Evolutionary conservation across 1,140 invertebrate genomes (phyloP).

Genomic region (Capitella teleta): DNA sequence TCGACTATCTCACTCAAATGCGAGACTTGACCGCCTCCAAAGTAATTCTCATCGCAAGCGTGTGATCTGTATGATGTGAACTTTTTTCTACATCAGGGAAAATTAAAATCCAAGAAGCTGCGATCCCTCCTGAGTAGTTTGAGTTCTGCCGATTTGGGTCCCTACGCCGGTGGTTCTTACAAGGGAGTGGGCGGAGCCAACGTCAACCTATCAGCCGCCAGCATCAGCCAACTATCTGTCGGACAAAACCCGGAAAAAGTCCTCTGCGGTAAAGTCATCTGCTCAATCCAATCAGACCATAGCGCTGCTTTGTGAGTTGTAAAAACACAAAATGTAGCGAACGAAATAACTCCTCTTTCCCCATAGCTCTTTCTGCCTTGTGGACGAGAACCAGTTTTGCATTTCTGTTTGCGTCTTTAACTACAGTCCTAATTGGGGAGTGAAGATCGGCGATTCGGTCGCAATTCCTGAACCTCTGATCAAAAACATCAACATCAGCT

Average conservation of each 20-base stretch:
- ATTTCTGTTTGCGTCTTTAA: slow-evolving; percentile 71
- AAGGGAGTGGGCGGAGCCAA: slow-evolving; percentile 43
- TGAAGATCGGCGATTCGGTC: slow-evolving; percentile 72
- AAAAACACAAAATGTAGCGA: no score
- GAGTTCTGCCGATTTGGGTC: slow-evolving; percentile 44
- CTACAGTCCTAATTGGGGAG: slow-evolving; percentile 63
- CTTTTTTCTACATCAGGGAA: slow-evolving; percentile 42
- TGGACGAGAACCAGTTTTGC: slow-evolving; percentile 60
- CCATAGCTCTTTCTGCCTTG: slow-evolving; percentile 49
- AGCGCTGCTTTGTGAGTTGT: slow-evolving; percentile 69
- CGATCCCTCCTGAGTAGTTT: slow-evolving; percentile 20
- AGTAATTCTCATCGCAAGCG: no score
- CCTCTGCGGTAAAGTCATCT: slow-evolving; percentile 66
- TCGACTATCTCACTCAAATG: slow-evolving; percentile 57
- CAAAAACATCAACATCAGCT: no score
- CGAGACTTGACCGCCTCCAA: slow-evolving; percentile 53
- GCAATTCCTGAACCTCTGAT: slow-evolving; percentile 70
- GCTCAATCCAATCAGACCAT: slow-evolving; percentile 61
- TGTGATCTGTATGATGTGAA: background rate
- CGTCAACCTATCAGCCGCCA: slow-evolving; percentile 45
- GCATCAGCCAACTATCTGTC: slow-evolving; percentile 45
- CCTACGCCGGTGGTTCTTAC: slow-evolving; percentile 51
- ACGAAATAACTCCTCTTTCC: no score
- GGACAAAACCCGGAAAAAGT: slow-evolving; percentile 58
- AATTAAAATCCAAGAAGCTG: slow-evolving; percentile 53